These are phyloP conservation scores for Beris morrisii DNA, from an alignment of 2,888 invertebrate species.

Conservation along the genomic window DNA sequence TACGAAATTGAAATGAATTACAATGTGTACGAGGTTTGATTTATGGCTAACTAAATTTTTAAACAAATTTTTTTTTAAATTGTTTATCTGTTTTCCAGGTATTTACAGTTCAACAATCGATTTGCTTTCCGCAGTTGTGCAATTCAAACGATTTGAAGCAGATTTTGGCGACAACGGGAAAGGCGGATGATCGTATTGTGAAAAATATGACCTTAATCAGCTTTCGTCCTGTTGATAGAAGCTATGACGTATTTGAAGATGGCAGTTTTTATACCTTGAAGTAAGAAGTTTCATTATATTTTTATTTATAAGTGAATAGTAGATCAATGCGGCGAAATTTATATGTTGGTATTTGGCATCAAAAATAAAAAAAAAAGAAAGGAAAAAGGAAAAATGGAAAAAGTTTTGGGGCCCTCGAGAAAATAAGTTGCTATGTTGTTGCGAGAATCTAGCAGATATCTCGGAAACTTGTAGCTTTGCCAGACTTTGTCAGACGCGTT, in stretches of 20 bases:
- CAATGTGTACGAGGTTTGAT: conserved; percentile 5
- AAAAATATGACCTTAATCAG: conserved; percentile 44
- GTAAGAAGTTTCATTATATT: conserved; percentile 39
- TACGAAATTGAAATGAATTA: conserved; percentile 47
- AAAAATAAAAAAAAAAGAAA: too few species aligned
- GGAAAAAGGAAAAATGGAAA: too few species aligned
- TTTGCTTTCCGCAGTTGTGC: conserved; percentile 48
- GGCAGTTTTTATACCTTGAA: conserved; percentile 45
- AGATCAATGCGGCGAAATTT: too few species aligned
- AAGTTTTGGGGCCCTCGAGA: too few species aligned
- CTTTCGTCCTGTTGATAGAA: conserved; percentile 43
- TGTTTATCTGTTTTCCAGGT: conserved; percentile 35
- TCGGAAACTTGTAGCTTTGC: too few species aligned
- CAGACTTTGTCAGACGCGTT: too few species aligned
- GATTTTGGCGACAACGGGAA: conserved; percentile 44
- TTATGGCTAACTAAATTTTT: background rate
- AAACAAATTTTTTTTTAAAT: background rate
- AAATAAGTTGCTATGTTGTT: too few species aligned
- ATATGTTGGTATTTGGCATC: too few species aligned
- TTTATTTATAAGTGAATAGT: too few species aligned
- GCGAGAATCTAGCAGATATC: too few species aligned
- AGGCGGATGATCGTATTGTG: conserved; percentile 45
- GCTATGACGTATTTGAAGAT: conserved; percentile 45
- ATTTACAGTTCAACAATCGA: conserved; percentile 45
- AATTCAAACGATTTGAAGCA: conserved; percentile 44